Evolutionary conservation across 2,888 invertebrate species (phyloP), one percentile per base, ranked within the genome.

Genomic region (Diogma glabrata): DNA sequence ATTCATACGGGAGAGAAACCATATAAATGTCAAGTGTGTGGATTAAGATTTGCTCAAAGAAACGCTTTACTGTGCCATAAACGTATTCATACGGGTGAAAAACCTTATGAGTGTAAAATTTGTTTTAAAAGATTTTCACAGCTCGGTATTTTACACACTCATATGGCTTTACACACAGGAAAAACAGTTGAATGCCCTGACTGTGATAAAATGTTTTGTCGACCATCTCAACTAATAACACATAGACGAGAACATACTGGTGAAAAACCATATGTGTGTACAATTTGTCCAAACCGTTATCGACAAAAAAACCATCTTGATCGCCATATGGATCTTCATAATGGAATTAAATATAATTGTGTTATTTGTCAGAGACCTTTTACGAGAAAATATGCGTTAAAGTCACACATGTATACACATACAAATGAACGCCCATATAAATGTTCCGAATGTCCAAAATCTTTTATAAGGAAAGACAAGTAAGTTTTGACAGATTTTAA

Each of bases 201-300:
- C 54, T 65, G 65, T 57, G 62, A 64, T 57, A 65, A 63, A 47
- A 63, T 62, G 54, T 65, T 64, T 51, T 62, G 64, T 24, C 61
- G 65, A 16, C 60, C 61, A 53, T 63, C 62, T 1, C 62, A 64
- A 51, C 54, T 65, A 50, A 63, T 62, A 50, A 58, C 61, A 1
- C 65, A 65, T 53, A 53, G 60, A 38, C 56, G 64, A 4, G 63
- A 63, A 48, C 64, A 65, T 46, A 64, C 62, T 12, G 63, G 63
- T 6, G 61, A 63, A 50, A 65, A 64, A 43, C 63, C 64, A 9
- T 65, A 63, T 47, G 57, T 58, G 0, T 65, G 64, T 49, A 55
- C 57, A 10, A 50, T 60, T 6, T 65, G 65, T 46, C 58, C 63
- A n/a, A 64, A 63, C 52, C 60, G 61, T 14, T 64, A 64, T 51